phyloP scores from a whole-genome alignment of 2,888 invertebrate species.

The Meteorus cinctellus region DNA sequence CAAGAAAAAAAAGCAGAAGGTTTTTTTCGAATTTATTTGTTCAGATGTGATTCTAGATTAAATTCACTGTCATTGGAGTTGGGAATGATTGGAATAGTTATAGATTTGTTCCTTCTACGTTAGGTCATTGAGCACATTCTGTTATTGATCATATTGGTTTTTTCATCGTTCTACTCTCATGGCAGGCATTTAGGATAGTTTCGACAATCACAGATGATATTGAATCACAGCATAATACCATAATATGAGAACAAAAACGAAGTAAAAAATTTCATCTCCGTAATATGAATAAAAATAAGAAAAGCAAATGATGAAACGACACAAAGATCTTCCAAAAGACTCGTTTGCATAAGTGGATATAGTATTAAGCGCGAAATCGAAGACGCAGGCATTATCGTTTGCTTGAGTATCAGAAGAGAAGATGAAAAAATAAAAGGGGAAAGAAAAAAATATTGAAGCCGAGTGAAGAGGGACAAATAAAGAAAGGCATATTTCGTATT shows the following conservation, averaged over 20 bases:
- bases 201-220: too few species aligned
- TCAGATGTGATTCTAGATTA: too few species aligned
- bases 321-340: slow-evolving; percentile 25
- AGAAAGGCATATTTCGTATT: not conserved
- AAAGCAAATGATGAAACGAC: slow-evolving; percentile 2
- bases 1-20: too few species aligned
- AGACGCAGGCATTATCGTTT: slow-evolving; percentile 26
- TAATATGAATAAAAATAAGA: not conserved
- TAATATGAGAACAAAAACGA: not conserved
- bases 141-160: too few species aligned
- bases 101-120: too few species aligned
- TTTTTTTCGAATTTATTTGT: too few species aligned
- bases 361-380: slow-evolving; percentile 38
- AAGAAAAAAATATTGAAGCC: not conserved
- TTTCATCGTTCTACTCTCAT: too few species aligned
- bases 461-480: not conserved
- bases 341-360: slow-evolving; percentile 44
- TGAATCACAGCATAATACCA: too few species aligned
- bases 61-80: too few species aligned
- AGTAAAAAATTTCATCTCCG: not conserved
- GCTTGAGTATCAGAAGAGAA: not conserved
- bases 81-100: too few species aligned
- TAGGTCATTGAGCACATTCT: too few species aligned
- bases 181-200: too few species aligned
- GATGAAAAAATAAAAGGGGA: not conserved